Evolutionary conservation across 2,888 invertebrate species (phyloP).

Genomic region (Abrostola triplasia): DNA sequence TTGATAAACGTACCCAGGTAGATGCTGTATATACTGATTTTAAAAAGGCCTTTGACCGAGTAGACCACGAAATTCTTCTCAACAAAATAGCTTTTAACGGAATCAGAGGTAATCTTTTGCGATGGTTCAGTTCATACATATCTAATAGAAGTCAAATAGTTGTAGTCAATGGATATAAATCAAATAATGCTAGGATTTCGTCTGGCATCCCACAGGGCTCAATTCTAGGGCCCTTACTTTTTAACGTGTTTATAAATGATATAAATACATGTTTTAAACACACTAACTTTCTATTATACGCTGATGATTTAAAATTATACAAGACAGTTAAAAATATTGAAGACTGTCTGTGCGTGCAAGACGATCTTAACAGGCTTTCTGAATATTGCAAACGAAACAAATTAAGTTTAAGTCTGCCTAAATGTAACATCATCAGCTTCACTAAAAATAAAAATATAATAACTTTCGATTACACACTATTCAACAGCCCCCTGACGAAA

Average conservation of each 20-base stretch:
- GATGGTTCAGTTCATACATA: slow-evolving; percentile 10
- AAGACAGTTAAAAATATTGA: neutral
- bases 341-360: slow-evolving; percentile 2
- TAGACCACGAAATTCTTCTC: slow-evolving; percentile 18
- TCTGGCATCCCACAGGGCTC: slow-evolving; percentile 12
- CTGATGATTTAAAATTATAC: slow-evolving; percentile 12
- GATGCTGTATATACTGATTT: slow-evolving; percentile 27
- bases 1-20: neutral
- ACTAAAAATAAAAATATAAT: slow-evolving; percentile 11
- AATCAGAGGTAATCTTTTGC: slow-evolving; percentile 11
- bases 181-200: neutral
- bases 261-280: slow-evolving; percentile 3
- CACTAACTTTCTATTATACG: slow-evolving; percentile 10
- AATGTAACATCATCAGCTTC: slow-evolving; percentile 2
- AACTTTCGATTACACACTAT: neutral
- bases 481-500: neutral
- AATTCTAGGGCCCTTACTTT: neutral
- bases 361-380: slow-evolving; percentile 8
- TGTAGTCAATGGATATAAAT: slow-evolving; percentile 6
- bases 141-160: slow-evolving; percentile 5
- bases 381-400: slow-evolving; percentile 4
- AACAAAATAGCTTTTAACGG: slow-evolving; percentile 15
- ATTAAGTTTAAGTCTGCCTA: slow-evolving; percentile 3
- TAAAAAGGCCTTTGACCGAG: slow-evolving; percentile 26
- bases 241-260: neutral